Evolutionary conservation across 2,797 vertebrate genomes (phyloP).

Genomic region (Remorina albescens): DNA sequence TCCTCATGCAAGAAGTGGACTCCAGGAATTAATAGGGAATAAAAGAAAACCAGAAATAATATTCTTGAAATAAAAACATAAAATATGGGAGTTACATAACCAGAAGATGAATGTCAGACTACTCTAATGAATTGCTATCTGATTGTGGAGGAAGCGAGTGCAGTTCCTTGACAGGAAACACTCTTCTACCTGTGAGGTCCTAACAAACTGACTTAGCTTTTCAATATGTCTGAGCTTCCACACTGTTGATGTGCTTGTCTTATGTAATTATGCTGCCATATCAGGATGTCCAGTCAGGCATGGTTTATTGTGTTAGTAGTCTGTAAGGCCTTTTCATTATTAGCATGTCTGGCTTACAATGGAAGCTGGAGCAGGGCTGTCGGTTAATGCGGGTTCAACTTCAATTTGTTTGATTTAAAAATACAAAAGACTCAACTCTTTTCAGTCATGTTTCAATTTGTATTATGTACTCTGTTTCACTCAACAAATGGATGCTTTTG

Average conservation of each 20-base stretch:
- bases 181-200: conserved; percentile 39
- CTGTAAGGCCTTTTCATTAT: conserved; percentile 58
- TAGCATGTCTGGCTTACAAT: conserved; percentile 53
- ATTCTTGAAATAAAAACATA: neutral
- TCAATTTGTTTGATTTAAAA: conserved; percentile 19
- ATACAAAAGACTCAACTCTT: conserved; percentile 7
- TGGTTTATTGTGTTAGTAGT: conserved; percentile 51
- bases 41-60: neutral
- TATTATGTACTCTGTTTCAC: neutral
- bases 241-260: conserved; percentile 53
- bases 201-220: conserved; percentile 49
- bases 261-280: conserved; percentile 60
- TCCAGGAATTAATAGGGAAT: neutral
- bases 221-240: conserved; percentile 27
- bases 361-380: conserved; percentile 22
- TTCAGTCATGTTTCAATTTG: neutral
- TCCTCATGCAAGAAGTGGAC: neutral
- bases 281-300: conserved; percentile 52
- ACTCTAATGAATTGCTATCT: conserved; percentile 26
- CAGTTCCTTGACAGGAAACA: conserved; percentile 55
- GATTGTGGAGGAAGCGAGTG: conserved; percentile 38
- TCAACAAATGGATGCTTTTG: neutral
- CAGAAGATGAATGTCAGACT: neutral
- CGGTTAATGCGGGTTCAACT: conserved; percentile 10
- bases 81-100: neutral